Evolutionary conservation across 2,888 invertebrate genomes (phyloP).

Genomic region (Polydrusus cervinus): DNA sequence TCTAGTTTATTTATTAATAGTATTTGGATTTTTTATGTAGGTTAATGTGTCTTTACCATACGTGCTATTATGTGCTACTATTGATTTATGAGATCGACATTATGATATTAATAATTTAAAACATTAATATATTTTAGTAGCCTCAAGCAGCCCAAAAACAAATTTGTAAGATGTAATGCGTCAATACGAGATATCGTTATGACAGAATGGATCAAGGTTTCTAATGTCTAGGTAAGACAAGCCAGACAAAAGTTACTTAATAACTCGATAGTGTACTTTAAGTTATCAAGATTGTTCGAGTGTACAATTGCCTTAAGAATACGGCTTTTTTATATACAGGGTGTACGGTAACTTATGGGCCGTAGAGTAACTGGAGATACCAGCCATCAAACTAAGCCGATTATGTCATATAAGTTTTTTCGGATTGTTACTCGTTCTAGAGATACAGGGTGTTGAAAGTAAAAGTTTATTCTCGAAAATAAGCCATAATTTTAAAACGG

Average conservation of each 20-base stretch:
- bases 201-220: background rate
- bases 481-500: too few species aligned
- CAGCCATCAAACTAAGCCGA: too few species aligned
- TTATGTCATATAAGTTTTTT: too few species aligned
- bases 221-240: background rate
- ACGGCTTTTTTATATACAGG: too few species aligned
- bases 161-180: constrained; percentile 12
- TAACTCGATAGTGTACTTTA: background rate
- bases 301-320: too few species aligned
- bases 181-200: background rate
- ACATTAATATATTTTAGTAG: background rate
- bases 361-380: too few species aligned
- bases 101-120: constrained; percentile 9
- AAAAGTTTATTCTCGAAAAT: too few species aligned
- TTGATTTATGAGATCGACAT: constrained; percentile 17
- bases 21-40: constrained; percentile 16
- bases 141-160: background rate
- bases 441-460: too few species aligned
- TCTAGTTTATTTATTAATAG: constrained; percentile 14
- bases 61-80: background rate
- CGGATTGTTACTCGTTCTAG: too few species aligned
- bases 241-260: background rate
- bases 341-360: too few species aligned
- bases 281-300: too few species aligned
- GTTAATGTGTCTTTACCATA: constrained; percentile 23